Evolutionary conservation across 2,113 vertebrate species (phyloP).

Genomic region (Sinocyclocheilus maitianheensis): DNA sequence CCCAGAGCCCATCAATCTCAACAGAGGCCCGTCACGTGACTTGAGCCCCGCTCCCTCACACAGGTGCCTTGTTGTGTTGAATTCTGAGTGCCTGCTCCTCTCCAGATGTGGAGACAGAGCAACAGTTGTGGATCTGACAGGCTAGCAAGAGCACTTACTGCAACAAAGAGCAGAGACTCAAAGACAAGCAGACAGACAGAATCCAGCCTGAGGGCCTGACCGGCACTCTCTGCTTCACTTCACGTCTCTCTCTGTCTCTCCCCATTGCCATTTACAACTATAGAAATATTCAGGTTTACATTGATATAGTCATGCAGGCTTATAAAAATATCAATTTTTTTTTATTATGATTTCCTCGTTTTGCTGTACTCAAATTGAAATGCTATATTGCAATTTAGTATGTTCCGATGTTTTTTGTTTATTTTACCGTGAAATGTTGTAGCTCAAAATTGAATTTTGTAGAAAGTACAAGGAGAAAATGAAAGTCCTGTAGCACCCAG

Average conservation of each 20-base stretch:
- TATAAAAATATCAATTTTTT: not conserved
- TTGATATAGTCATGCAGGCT: not conserved
- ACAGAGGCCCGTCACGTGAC: conserved; percentile 12
- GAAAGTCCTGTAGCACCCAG: not conserved
- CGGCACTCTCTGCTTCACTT: conserved; percentile 2
- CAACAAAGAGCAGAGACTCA: conserved; percentile 38
- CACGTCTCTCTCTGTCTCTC: not conserved
- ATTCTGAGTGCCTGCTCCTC: conserved; percentile 13
- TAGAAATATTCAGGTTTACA: not conserved
- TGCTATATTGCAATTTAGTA: not conserved
- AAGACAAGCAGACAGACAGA: conserved; percentile 43
- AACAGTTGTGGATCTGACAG: conserved; percentile 39
- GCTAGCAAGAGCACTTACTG: conserved; percentile 39
- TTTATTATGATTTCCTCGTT: not conserved
- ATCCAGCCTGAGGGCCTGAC: conserved; percentile 44
- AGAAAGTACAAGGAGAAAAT: not conserved
- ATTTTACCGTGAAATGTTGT: not conserved
- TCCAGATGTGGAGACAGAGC: conserved; percentile 18
- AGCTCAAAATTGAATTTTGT: conserved; percentile 1
- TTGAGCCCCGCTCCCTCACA: not conserved
- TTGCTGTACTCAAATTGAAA: not conserved
- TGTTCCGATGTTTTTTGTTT: not conserved
- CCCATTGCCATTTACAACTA: not conserved
- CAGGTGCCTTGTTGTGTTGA: conserved; percentile 18
- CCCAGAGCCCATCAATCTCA: conserved; percentile 32